Evolutionary conservation across 37 sponge, comb jelly and placozoan species (phyloP).

Genomic region (Mnemiopsis leidyi): DNA sequence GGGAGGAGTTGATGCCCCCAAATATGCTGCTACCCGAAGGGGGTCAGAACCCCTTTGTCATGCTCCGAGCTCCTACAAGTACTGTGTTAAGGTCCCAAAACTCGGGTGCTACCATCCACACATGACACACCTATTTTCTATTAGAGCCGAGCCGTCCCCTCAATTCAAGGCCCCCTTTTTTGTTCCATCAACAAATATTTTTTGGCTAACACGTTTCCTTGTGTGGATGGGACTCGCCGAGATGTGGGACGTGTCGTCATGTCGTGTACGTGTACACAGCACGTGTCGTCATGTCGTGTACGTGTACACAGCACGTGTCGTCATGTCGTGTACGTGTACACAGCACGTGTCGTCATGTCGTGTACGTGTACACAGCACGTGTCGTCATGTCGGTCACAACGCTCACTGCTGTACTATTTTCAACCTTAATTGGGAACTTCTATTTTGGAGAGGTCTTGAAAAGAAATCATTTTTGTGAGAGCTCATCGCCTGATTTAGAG

Average conservation of each 20-base stretch:
- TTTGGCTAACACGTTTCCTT: no score
- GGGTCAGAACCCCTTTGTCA: background rate
- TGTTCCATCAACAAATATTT: no score
- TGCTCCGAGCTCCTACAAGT: background rate
- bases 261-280: background rate
- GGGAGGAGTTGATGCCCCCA: background rate
- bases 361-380: background rate
- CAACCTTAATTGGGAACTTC: background rate
- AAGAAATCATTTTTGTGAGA: no score
- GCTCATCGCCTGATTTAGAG: no score
- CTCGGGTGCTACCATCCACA: no score
- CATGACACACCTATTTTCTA: no score
- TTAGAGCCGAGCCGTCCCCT: no score
- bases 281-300: background rate
- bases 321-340: no score
- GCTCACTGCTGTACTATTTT: background rate
- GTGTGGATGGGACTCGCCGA: background rate
- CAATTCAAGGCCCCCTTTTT: no score
- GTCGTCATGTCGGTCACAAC: no score
- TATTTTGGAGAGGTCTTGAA: no score
- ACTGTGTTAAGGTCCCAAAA: background rate
- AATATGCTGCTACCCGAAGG: background rate
- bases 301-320: background rate
- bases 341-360: background rate
- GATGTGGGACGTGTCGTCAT: background rate